Evolutionary conservation across 2,888 invertebrate species (phyloP), one percentile per base, ranked within the genome.

Genomic region (Odontomyia ornata): DNA sequence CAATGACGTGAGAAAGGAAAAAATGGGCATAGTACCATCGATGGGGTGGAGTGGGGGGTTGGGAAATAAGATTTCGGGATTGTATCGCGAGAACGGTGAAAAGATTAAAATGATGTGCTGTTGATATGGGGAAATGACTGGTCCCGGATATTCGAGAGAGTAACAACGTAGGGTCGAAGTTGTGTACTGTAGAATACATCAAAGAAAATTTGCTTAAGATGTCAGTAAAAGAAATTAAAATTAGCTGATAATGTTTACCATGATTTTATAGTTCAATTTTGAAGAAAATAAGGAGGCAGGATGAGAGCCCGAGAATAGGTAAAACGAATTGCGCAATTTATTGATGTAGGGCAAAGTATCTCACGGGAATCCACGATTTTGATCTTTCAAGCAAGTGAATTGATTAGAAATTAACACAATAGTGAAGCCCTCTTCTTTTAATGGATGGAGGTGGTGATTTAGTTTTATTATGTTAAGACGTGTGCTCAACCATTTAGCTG

Each of bases 161-260:
- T n/a, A n/a, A n/a, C 9, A 36, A 36, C 36, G 9, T 9, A 5
- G 36, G 36, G 36, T 36, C 36, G 36, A 36, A 9, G 36, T 5
- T 3, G 36, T 36, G 36, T 15, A 18, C 52, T 18, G 4, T 52
- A 18, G n/a, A 7, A 52, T 52, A 60, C 60, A 23, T 60, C 60
- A 60, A 60, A 60, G 60, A 18, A 60, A 21, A 25, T 60, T 60
- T 60, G 23, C 60, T 60, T 60, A 1, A 25, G 25, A 25, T 60
- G 60, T 60, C 25, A 25, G 60, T 7, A 60, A 60, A 60, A 60
- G 52, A 52, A 52, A 52, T 52, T 52, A 52, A 52, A 52, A 52
- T 52, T 52, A 52, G 3, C 52, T 52, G 52, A 52, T 60, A 21
- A 25, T 18, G 13, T 60, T 60, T 25, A 23, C 23, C 11, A 18